Base-by-base conservation (phyloP, 23 tunicate species). In the Halocynthia roretzi region DNA sequence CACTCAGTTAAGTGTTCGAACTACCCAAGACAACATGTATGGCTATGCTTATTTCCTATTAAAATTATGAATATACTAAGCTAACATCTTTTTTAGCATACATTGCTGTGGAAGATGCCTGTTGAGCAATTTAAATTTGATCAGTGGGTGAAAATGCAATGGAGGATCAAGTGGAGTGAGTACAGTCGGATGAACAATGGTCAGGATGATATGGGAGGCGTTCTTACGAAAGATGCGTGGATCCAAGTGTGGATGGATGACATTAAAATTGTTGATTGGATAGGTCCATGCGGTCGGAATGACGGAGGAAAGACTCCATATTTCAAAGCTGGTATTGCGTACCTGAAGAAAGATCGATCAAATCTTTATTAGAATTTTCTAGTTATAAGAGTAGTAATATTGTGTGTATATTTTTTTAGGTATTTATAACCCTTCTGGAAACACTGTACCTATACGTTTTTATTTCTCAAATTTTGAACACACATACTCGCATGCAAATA, bases 81-180 rank as follows among this genome's bases (percentile, higher is more conserved):
- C 80, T 31, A 22, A 2, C 72, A 61, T 14, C 14, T 76, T 76
- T 10, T 70, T 56, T 57, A 57, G 69, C n/a, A 80, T 57, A 50
- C 6, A 52, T 50, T 81, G 8, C 5, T 90, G 22, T 70, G 72
- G 60, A 52, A 58, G 11, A 11, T 91, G 65, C 84, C 87, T 0
- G 54, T 65, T 20, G 65, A 71, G 50, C 67, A 91, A 6, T 85
- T 85, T 53, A 62, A 51, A 22, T 85, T 91, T 72, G 91, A 91
- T 71, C 19, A 58, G 6, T 91, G 97, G 97, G 75, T 71, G 5
- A 76, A 72, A 44, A 81, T 91, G 70, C 77, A 64, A 21, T 91
- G 97, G 97, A 80, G 82, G 72, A 85, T 91, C 51, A 85, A 83
- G 40, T 91, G 97, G 97, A 91, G 97, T 60, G 81, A 81, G 56